A percentile compares a stretch with the other conserved stretches of the same genome.
Evolutionary conservation across 1,140 invertebrate genomes (phyloP).

Genomic region (Amphibalanus amphitrite): DNA sequence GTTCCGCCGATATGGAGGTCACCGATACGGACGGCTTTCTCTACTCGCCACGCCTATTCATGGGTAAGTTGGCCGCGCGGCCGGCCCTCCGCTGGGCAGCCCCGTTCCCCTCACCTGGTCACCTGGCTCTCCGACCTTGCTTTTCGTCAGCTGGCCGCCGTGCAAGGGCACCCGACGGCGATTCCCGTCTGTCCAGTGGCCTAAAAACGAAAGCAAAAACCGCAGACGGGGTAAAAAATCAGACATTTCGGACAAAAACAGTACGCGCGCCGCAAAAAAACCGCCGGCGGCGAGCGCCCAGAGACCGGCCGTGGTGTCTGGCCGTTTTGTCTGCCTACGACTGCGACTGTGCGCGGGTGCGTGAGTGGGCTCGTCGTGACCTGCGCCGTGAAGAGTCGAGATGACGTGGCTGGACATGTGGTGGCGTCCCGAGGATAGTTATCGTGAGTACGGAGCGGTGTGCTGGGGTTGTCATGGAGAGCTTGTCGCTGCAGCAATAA

Average conservation of each 20-base stretch:
- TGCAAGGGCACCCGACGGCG: neutral
- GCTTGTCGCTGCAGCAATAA: too few species aligned
- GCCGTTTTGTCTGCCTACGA: too few species aligned
- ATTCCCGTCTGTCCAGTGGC: neutral
- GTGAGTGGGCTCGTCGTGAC: neutral
- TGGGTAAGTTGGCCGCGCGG: neutral
- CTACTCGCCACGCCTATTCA: neutral
- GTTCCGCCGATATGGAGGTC: neutral
- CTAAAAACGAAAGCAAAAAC: neutral
- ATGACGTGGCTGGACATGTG: neutral
- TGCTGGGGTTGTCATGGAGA: too few species aligned
- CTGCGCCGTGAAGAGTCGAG: too few species aligned
- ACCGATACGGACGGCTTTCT: neutral
- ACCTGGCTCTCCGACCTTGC: neutral
- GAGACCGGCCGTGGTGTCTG: too few species aligned
- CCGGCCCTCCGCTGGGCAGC: neutral
- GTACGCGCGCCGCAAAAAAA: neutral
- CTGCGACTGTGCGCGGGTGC: too few species aligned
- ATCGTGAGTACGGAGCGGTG: neutral
- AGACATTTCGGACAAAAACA: neutral
- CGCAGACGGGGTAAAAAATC: neutral
- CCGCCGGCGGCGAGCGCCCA: too few species aligned
- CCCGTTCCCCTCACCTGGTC: neutral
- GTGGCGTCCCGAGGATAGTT: neutral
- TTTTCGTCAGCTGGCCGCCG: neutral